phyloP scores from a whole-genome alignment of 1,140 invertebrate genomes.

The Archegozetes longisetosus region DNA sequence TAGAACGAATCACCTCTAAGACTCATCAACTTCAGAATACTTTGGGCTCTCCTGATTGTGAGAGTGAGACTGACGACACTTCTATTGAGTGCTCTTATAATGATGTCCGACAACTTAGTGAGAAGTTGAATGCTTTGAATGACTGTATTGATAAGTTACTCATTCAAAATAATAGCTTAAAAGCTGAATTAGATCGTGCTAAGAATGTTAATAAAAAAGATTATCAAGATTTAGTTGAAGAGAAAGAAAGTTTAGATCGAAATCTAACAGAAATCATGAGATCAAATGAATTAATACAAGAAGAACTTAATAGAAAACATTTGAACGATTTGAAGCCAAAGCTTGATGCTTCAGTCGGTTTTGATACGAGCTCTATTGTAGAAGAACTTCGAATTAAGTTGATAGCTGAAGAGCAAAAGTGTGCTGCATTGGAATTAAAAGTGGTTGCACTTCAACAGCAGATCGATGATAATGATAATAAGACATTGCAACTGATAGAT shows the following conservation, averaged over 20 bases:
- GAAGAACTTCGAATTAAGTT: not conserved
- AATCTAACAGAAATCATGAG: not conserved
- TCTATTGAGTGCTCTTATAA: constrained; percentile 2
- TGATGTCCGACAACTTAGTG: not conserved
- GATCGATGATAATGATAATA: constrained; percentile 2
- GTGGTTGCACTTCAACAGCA: not conserved
- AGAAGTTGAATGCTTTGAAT: constrained; percentile 5
- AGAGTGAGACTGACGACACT: not conserved
- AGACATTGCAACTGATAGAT: not conserved
- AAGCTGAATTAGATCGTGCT: not conserved
- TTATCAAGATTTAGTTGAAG: not conserved
- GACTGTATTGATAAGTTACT: not conserved
- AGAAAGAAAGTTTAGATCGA: not conserved
- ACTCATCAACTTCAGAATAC: not conserved
- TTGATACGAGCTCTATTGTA: not conserved
- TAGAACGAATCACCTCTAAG: not conserved
- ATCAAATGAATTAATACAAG: not conserved
- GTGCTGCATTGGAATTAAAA: not conserved
- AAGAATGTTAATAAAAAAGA: not conserved
- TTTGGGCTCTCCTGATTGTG: not conserved
- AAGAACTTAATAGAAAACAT: constrained; percentile 6
- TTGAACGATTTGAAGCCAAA: constrained; percentile 3
- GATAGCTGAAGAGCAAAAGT: not conserved
- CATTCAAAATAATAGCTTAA: not conserved
- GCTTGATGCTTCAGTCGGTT: not conserved